Evolutionary conservation across 2,888 invertebrate genomes (phyloP).

Genomic region (Andrena dorsata): DNA sequence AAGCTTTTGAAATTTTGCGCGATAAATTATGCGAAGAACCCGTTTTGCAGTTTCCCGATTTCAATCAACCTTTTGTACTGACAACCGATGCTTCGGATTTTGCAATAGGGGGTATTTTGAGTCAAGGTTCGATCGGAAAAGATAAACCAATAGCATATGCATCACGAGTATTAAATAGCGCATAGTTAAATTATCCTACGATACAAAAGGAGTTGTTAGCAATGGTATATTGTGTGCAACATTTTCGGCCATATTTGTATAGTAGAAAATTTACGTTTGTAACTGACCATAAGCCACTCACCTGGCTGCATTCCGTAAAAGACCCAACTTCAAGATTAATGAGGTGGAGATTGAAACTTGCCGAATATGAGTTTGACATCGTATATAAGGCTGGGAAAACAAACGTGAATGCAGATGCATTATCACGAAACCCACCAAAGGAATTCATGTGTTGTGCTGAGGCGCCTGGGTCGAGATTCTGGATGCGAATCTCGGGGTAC

Average conservation of each 20-base stretch:
- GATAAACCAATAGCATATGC: constrained; percentile 8
- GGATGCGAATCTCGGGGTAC: too few relatives aligned
- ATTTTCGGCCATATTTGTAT: constrained; percentile 2
- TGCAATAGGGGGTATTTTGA: constrained; percentile 9
- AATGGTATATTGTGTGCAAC: background rate
- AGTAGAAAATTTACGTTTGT: background rate
- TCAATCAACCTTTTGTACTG: background rate
- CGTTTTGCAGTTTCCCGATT: constrained; percentile 7
- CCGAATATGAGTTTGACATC: background rate
- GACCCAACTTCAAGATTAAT: constrained; percentile 9
- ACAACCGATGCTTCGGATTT: constrained; percentile 8
- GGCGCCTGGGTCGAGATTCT: too few relatives aligned
- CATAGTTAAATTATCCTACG: constrained; percentile 11
- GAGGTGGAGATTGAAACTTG: constrained; percentile 8
- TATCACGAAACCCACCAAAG: background rate
- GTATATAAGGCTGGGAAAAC: constrained; percentile 5
- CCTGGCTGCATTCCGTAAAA: background rate
- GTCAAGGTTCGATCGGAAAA: background rate
- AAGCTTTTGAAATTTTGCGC: constrained; percentile 1
- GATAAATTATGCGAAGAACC: background rate
- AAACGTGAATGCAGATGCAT: background rate
- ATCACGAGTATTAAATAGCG: background rate
- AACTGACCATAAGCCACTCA: constrained; percentile 7
- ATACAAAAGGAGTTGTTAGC: constrained; percentile 5
- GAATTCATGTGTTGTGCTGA: too few relatives aligned